Percentiles rank a stretch among this genome's conserved stretches.
phyloP scores from a whole-genome alignment of 92 coral and sea anemone species.

The Phenganax subtilis region DNA sequence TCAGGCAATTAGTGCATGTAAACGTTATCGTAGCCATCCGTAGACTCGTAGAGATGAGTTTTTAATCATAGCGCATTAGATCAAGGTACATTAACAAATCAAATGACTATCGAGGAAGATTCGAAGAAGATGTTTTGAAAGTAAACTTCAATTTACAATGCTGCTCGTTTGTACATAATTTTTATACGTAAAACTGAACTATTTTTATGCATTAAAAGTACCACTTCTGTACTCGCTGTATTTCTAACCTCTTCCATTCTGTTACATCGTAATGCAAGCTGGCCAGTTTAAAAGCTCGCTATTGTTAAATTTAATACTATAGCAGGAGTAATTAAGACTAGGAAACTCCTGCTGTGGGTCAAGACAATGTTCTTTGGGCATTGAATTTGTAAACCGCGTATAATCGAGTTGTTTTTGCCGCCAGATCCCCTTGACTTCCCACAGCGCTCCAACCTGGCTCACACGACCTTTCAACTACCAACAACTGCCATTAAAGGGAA shows the following conservation, averaged over 20 bases:
- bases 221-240: conserved; percentile 3
- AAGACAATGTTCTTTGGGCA: conserved; percentile 20
- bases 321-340: conserved; percentile 15
- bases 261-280: neutral
- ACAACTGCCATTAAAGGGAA: neutral
- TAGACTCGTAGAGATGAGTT: neutral
- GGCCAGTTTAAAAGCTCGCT: neutral
- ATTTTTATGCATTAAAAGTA: conserved; percentile 30
- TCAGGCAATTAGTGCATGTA: neutral
- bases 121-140: neutral
- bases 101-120: neutral
- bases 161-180: conserved; percentile 25
- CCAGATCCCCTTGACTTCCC: conserved; percentile 16
- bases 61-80: conserved; percentile 2
- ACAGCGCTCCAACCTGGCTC: conserved; percentile 11
- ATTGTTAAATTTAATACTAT: neutral
- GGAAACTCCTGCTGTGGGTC: conserved; percentile 17
- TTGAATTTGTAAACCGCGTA: conserved; percentile 11
- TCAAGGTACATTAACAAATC: neutral
- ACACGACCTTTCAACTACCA: conserved; percentile 3
- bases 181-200: conserved; percentile 26
- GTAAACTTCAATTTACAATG: conserved; percentile 17
- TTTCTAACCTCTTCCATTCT: neutral
- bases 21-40: neutral
- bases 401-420: conserved; percentile 20